Percentiles rank a stretch among this genome's conserved stretches.
These are phyloP conservation scores for Erpetoichthys calabaricus DNA, from an alignment of 2,797 vertebrate genomes.

Conservation along the genomic window DNA sequence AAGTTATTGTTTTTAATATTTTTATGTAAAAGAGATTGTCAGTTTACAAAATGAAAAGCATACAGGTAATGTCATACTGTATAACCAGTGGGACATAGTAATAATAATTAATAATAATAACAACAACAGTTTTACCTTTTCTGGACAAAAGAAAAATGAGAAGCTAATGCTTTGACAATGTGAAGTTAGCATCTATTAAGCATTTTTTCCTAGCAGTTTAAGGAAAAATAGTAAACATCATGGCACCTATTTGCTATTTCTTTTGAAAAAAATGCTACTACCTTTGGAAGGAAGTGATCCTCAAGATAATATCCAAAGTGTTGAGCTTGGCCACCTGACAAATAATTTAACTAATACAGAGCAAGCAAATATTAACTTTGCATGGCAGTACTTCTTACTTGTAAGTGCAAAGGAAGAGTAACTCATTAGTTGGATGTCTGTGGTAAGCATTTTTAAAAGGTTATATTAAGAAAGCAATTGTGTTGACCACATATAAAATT, in stretches of 20 bases:
- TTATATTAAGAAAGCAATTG: too few relatives aligned
- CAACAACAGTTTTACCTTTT: too few relatives aligned
- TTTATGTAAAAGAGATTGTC: constrained; percentile 25
- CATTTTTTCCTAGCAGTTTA: not conserved
- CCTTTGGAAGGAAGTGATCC: constrained; percentile 11
- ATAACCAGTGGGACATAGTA: too few relatives aligned
- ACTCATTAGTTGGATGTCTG: constrained; percentile 7
- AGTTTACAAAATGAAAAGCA: constrained; percentile 24
- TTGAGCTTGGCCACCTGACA: constrained; percentile 28
- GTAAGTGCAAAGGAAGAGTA: constrained; percentile 36
- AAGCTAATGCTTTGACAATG: not conserved
- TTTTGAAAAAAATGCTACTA: not conserved
- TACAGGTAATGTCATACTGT: constrained; percentile 3
- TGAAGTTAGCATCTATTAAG: not conserved
- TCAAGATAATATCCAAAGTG: constrained; percentile 20
- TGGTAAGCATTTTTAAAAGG: too few relatives aligned
- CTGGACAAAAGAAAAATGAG: too few relatives aligned
- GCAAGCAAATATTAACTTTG: constrained; percentile 19
- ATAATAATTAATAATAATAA: too few relatives aligned
- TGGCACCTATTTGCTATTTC: constrained; percentile 3
- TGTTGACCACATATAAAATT: too few relatives aligned
- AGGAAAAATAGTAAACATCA: not conserved
- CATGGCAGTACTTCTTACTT: constrained; percentile 40
- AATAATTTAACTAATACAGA: constrained; percentile 30
- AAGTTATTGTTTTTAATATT: constrained; percentile 22